Conservation (phyloP, 2,113 vertebrate genomes). For the Rhea pennata region DNA sequence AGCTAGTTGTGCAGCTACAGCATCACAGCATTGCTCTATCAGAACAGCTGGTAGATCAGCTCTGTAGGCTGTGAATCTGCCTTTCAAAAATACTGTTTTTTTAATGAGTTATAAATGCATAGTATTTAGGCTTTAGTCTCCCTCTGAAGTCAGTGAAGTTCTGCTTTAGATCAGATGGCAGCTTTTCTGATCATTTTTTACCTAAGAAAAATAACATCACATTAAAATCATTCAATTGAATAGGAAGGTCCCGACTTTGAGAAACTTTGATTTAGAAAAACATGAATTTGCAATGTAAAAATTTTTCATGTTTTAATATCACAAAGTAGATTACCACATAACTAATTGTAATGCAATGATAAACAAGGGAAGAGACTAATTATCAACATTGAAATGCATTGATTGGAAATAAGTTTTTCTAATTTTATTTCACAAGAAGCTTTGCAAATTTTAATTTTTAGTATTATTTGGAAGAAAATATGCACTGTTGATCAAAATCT, state of each 20-base stretch:
- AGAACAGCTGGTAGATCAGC: background rate
- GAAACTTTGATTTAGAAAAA: background rate
- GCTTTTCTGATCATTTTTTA: background rate
- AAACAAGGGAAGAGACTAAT: background rate
- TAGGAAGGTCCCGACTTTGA: background rate
- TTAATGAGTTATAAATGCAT: background rate
- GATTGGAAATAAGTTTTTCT: background rate
- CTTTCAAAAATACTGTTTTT: background rate
- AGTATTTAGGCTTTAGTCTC: background rate
- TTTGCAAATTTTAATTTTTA: background rate
- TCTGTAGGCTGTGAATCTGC: background rate
- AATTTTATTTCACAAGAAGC: background rate
- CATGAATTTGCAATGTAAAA: background rate
- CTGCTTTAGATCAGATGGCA: background rate
- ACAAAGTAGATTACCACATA: background rate
- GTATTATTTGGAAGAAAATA: background rate
- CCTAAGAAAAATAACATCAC: background rate
- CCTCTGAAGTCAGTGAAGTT: background rate
- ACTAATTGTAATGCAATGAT: background rate
- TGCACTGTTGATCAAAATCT: background rate
- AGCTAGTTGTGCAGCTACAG: no score
- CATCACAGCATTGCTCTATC: background rate
- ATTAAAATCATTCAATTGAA: background rate
- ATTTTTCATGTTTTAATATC: background rate
- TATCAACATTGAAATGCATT: background rate